Conservation (phyloP, 2,888 invertebrate species). For the Apamea epomidion region DNA sequence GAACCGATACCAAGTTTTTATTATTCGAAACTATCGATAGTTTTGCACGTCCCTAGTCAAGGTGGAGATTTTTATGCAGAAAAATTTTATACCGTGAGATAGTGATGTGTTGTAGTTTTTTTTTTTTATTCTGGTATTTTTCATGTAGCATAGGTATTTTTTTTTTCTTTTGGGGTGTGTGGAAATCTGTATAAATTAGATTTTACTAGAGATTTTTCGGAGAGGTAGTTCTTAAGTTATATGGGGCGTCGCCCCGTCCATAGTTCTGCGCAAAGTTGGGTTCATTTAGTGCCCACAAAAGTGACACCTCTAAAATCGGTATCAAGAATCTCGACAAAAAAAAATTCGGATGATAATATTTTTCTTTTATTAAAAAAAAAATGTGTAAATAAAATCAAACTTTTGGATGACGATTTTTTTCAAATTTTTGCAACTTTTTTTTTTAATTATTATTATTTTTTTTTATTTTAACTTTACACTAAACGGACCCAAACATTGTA, state of each 20-base stretch:
- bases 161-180: slow-evolving; percentile 85
- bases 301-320: slow-evolving; percentile 66
- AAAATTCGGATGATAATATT: slow-evolving; percentile 51
- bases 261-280: slow-evolving; percentile 82
- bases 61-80: slow-evolving; percentile 72
- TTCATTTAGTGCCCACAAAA: slow-evolving; percentile 79
- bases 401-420: slow-evolving; percentile 67
- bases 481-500: slow-evolving; percentile 85
- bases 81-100: slow-evolving; percentile 80
- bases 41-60: slow-evolving; percentile 67
- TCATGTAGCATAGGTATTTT: slow-evolving; percentile 76
- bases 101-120: slow-evolving; percentile 73
- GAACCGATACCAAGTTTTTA: slow-evolving; percentile 58
- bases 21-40: slow-evolving; percentile 48
- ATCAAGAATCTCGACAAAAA: slow-evolving; percentile 79
- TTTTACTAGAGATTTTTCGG: slow-evolving; percentile 85
- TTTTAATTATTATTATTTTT: no score
- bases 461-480: slow-evolving; percentile 73
- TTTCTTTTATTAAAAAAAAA: slow-evolving; percentile 57
- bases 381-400: slow-evolving; percentile 84
- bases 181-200: slow-evolving; percentile 89
- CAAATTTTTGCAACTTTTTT: slow-evolving; percentile 17
- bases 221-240: slow-evolving; percentile 81
- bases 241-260: slow-evolving; percentile 80
- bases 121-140: slow-evolving; percentile 79